These are phyloP conservation scores for Diceros bicornis DNA, from an alignment of 2,797 vertebrate genomes.

Conservation along the genomic window DNA sequence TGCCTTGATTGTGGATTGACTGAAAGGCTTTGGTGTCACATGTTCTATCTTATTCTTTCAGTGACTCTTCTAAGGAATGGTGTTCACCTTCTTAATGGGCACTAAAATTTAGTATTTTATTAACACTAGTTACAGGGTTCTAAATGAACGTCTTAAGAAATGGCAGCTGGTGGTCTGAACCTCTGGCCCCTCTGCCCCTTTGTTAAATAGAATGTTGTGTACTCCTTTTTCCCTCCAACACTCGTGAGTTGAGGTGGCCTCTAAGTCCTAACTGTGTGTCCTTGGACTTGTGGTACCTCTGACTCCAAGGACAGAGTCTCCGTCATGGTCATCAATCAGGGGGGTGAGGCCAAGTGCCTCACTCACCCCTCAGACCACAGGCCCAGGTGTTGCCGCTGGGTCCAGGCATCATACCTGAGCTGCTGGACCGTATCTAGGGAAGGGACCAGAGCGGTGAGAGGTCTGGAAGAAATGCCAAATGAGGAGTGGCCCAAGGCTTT, in stretches of 20 bases:
- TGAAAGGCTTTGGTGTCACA: background rate
- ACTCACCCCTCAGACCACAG: rapidly evolving
- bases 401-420: background rate
- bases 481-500: background rate
- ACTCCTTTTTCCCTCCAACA: background rate
- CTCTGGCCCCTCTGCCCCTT: background rate
- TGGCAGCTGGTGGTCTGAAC: background rate
- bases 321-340: rapidly evolving
- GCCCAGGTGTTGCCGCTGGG: background rate
- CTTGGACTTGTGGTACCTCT: background rate
- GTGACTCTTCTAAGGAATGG: background rate
- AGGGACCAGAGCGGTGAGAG: background rate
- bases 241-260: background rate
- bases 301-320: background rate
- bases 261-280: background rate
- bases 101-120: background rate
- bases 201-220: background rate
- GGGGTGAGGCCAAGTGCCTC: background rate
- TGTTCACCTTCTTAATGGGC: background rate
- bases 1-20: background rate
- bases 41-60: background rate
- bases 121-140: background rate
- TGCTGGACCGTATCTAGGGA: background rate
- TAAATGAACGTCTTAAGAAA: background rate
- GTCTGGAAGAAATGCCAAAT: background rate